Evolutionary conservation across 2,888 invertebrate species (phyloP).

Genomic region (Drepana falcataria): DNA sequence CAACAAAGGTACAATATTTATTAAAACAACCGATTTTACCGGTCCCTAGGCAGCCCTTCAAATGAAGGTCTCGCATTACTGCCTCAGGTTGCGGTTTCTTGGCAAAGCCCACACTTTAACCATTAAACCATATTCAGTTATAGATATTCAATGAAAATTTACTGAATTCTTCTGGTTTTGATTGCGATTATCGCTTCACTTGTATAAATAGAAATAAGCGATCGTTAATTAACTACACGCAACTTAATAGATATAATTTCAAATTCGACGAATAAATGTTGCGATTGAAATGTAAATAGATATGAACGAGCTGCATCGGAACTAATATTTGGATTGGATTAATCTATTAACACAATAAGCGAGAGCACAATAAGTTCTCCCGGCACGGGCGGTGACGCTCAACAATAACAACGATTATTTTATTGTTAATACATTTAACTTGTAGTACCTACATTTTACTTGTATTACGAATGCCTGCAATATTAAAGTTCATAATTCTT

Average conservation of each 20-base stretch:
- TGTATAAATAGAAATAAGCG: too few species aligned
- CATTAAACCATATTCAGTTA: conserved; percentile 2
- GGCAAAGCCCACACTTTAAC: conserved; percentile 16
- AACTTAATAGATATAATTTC: conserved; percentile 20
- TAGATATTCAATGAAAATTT: neutral
- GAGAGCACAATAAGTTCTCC: conserved; percentile 47
- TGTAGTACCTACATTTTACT: too few species aligned
- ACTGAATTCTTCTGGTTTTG: neutral
- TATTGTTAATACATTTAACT: neutral
- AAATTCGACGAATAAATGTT: conserved; percentile 55
- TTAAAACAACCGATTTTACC: conserved; percentile 22
- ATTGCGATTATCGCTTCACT: too few species aligned
- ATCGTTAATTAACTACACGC: too few species aligned
- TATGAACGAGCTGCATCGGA: conserved; percentile 54
- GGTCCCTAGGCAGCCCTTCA: conserved; percentile 30
- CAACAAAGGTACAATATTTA: neutral
- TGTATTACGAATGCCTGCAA: too few species aligned
- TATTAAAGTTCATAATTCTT: too few species aligned
- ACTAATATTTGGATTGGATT: conserved; percentile 77
- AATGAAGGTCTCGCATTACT: conserved; percentile 31
- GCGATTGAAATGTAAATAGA: conserved; percentile 67
- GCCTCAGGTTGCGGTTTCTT: conserved; percentile 28
- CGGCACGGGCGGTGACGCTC: conserved; percentile 29
- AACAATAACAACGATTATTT: conserved; percentile 7
- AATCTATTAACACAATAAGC: conserved; percentile 72